Conservation (phyloP, 1,140 invertebrate species). For the Drosophila sp. region DNA sequence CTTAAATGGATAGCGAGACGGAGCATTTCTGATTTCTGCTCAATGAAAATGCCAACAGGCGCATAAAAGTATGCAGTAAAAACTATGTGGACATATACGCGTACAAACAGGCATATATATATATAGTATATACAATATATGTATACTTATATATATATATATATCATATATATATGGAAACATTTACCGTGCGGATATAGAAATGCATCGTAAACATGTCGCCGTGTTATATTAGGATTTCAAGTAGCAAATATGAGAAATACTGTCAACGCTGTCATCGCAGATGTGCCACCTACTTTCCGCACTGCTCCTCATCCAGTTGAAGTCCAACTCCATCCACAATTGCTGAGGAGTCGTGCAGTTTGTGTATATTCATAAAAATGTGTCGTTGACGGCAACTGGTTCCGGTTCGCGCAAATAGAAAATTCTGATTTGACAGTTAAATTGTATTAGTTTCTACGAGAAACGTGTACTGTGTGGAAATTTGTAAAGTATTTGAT, state of each 20-base stretch:
- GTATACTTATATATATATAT: neutral
- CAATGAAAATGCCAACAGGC: slow-evolving; percentile 71
- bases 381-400: neutral
- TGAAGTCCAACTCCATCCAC: neutral
- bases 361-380: neutral
- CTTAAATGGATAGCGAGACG: slow-evolving; percentile 42
- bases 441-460: neutral
- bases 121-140: no score
- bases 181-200: slow-evolving; percentile 17
- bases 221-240: slow-evolving; percentile 71
- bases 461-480: neutral
- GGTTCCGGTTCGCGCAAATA: neutral
- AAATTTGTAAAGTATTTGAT: neutral
- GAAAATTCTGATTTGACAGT: neutral
- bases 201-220: slow-evolving; percentile 78
- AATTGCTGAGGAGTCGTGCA: neutral
- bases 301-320: neutral
- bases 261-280: slow-evolving; percentile 54
- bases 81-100: slow-evolving; percentile 6
- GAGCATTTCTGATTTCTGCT: slow-evolving; percentile 64
- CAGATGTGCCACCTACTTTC: slow-evolving; percentile 1
- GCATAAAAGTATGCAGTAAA: slow-evolving; percentile 58
- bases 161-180: neutral
- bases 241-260: slow-evolving; percentile 60
- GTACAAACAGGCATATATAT: slow-evolving; percentile 2